These are phyloP conservation scores for Sebastes umbrosus DNA, from an alignment of 2,797 vertebrate genomes.

Conservation along the genomic window DNA sequence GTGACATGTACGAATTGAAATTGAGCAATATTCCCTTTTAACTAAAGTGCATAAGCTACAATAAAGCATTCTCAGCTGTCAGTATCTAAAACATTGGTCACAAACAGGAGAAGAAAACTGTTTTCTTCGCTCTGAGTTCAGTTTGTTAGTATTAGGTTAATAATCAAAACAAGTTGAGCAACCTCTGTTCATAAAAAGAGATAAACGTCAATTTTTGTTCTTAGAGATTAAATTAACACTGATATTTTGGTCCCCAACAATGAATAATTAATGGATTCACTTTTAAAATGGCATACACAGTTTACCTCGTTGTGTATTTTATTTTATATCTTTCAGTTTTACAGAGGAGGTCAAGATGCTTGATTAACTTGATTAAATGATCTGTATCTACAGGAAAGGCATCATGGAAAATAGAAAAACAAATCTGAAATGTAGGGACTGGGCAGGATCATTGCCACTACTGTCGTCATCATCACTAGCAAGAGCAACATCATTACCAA, in stretches of 20 bases:
- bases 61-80: slow-evolving; percentile 51
- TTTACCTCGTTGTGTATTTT: background rate
- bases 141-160: slow-evolving; percentile 54
- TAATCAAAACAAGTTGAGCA: slow-evolving; percentile 67
- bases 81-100: slow-evolving; percentile 22
- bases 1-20: background rate
- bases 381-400: slow-evolving; percentile 28
- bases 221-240: background rate
- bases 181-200: slow-evolving; percentile 40
- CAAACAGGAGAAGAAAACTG: slow-evolving; percentile 54
- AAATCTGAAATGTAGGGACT: slow-evolving; percentile 69
- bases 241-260: background rate
- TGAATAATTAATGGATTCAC: background rate
- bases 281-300: background rate
- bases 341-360: slow-evolving; percentile 70
- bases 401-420: slow-evolving; percentile 57
- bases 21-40: slow-evolving; percentile 61
- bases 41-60: slow-evolving; percentile 47
- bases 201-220: background rate
- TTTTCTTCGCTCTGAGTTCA: slow-evolving; percentile 46
- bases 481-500: slow-evolving; percentile 39
- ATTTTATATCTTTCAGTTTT: background rate
- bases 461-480: slow-evolving; percentile 29
- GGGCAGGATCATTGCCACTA: slow-evolving; percentile 25
- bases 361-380: slow-evolving; percentile 50